These are phyloP conservation scores for Drosophila aff. DNA, from an alignment of 1,140 invertebrate species.

Conservation along the genomic window DNA sequence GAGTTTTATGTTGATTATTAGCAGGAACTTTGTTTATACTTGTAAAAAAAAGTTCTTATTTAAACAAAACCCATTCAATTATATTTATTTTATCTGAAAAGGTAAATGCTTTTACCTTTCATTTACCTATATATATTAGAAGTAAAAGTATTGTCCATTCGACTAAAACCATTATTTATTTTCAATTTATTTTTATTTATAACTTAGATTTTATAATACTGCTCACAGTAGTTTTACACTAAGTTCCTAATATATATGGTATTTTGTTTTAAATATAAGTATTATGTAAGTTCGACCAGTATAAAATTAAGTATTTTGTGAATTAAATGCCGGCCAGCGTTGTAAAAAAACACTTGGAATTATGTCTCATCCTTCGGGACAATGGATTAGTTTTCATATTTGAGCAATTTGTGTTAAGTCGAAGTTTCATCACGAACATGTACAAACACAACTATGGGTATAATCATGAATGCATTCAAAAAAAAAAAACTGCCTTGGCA, in stretches of 20 bases:
- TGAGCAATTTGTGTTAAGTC: constrained; percentile 28
- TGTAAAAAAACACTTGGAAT: constrained; percentile 33
- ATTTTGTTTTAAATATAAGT: constrained; percentile 48
- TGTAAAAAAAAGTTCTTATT: neutral
- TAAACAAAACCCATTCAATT: neutral
- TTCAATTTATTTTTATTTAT: constrained; percentile 48
- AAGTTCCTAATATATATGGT: constrained; percentile 49
- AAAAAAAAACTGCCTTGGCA: constrained; percentile 23
- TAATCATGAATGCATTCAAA: constrained; percentile 10
- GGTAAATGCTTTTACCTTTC: neutral
- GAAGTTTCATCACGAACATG: constrained; percentile 17
- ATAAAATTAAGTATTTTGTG: constrained; percentile 40
- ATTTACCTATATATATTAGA: neutral
- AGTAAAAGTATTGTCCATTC: neutral
- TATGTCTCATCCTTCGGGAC: constrained; percentile 14
- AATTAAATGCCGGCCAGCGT: constrained; percentile 49
- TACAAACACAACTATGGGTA: constrained; percentile 10
- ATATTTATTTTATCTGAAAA: neutral
- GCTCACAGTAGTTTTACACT: constrained; percentile 50
- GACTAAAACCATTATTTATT: constrained; percentile 25
- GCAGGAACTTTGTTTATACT: neutral
- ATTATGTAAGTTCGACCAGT: constrained; percentile 52
- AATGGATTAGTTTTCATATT: constrained; percentile 28
- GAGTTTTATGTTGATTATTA: neutral
- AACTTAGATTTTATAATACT: constrained; percentile 53